Conservation (phyloP, 2,113 vertebrate genomes). For the Dunckerocampus dactyliophorus region DNA sequence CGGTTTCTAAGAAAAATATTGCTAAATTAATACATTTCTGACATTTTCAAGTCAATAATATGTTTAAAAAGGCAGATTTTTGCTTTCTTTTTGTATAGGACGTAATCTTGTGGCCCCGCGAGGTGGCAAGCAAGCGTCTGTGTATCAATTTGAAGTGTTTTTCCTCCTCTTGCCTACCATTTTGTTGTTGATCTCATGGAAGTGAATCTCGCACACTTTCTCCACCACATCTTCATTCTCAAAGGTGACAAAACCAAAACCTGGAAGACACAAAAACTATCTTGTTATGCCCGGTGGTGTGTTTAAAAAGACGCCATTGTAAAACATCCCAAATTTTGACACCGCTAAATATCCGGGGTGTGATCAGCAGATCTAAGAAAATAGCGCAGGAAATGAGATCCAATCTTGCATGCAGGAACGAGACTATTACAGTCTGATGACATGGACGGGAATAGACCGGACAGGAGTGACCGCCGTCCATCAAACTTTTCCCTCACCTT, state of each 20-base stretch:
- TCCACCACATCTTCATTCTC: constrained; percentile 98
- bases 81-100: too few species aligned
- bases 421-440: constrained; percentile 7
- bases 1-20: too few species aligned
- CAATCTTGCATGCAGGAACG: not conserved
- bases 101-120: too few species aligned
- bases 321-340: not conserved
- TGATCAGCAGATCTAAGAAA: not conserved
- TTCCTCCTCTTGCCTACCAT: constrained; percentile 73
- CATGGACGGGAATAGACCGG: constrained; percentile 9
- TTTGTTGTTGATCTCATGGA: constrained; percentile 99
- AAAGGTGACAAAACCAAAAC: constrained; percentile 97
- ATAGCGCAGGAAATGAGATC: not conserved
- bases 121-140: too few species aligned
- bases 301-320: not conserved
- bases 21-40: too few species aligned
- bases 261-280: constrained; percentile 58
- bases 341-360: not conserved
- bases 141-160: not conserved
- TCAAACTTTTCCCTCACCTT: constrained; percentile 3
- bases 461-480: not conserved
- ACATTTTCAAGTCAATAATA: too few species aligned
- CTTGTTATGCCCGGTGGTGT: not conserved
- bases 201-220: constrained; percentile 99
- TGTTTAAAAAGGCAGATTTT: too few species aligned